Evolutionary conservation across 2,113 vertebrate species (phyloP).

Genomic region (Larimichthys crocea): DNA sequence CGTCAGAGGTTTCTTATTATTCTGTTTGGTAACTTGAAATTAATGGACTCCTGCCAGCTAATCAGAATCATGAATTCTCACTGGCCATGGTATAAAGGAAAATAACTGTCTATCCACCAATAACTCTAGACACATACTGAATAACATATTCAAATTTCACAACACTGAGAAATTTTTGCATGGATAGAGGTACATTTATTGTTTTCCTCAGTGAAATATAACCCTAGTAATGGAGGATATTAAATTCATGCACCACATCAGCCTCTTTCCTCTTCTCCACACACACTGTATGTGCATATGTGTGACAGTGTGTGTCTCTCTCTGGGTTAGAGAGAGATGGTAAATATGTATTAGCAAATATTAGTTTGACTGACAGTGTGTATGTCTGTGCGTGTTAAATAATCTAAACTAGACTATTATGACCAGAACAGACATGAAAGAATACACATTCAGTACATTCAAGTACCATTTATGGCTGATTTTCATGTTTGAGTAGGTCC

Average conservation of each 20-base stretch:
- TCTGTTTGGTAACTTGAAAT: neutral
- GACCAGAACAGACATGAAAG: neutral
- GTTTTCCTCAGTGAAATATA: conserved; percentile 58
- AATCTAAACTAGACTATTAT: conserved; percentile 9
- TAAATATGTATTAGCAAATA: conserved; percentile 37
- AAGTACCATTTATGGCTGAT: neutral
- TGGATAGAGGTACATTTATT: conserved; percentile 37
- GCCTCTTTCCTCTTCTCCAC: neutral
- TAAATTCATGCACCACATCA: conserved; percentile 46
- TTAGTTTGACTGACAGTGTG: conserved; percentile 16
- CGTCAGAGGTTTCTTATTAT: neutral
- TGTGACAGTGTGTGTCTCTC: neutral
- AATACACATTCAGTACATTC: neutral
- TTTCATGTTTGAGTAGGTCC: neutral
- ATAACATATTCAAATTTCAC: conserved; percentile 43
- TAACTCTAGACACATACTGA: conserved; percentile 12
- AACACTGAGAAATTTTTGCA: conserved; percentile 6
- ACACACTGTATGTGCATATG: neutral
- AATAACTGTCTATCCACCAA: conserved; percentile 13
- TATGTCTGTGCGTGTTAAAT: neutral
- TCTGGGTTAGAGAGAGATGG: neutral
- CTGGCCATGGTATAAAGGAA: neutral
- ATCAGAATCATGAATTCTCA: conserved; percentile 11
- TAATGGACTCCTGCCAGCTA: neutral
- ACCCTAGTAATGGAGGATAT: conserved; percentile 49